These are phyloP conservation scores for Nannoperca obscura DNA, from an alignment of 2,797 vertebrate genomes.

Conservation along the genomic window DNA sequence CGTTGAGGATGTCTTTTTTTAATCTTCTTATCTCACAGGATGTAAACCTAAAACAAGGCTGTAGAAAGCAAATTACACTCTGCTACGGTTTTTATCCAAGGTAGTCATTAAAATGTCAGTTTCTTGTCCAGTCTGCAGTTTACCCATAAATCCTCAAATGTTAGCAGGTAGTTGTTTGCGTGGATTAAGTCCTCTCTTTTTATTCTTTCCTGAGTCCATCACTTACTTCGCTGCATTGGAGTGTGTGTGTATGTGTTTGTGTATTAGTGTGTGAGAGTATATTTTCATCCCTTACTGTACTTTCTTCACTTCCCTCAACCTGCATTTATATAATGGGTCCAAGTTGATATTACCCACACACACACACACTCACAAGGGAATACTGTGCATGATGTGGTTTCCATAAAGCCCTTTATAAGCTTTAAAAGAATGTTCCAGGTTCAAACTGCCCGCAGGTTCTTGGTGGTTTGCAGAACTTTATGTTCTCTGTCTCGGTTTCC, in stretches of 20 bases:
- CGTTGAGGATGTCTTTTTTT: conserved; percentile 15
- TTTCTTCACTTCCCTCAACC: conserved; percentile 60
- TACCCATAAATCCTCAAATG: conserved; percentile 34
- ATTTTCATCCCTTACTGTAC: conserved; percentile 17
- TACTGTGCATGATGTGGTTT: conserved; percentile 67
- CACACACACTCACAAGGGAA: conserved; percentile 40
- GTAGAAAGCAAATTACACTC: conserved; percentile 29
- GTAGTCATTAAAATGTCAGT: conserved; percentile 63
- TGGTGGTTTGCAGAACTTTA: conserved; percentile 54
- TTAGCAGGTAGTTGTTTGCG: conserved; percentile 51
- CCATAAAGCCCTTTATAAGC: conserved; percentile 75
- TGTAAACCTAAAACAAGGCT: not conserved
- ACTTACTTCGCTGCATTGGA: not conserved
- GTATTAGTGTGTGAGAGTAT: not conserved
- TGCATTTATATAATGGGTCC: conserved; percentile 66
- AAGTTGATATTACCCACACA: conserved; percentile 45
- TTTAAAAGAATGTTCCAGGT: conserved; percentile 70
- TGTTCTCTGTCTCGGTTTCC: conserved; percentile 47
- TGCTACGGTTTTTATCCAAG: conserved; percentile 29
- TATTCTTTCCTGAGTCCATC: conserved; percentile 30
- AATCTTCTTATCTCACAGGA: not conserved
- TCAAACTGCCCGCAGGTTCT: conserved; percentile 64
- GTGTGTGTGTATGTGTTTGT: not conserved
- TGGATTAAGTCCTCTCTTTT: conserved; percentile 46
- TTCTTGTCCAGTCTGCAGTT: conserved; percentile 33